phyloP scores from a whole-genome alignment of 1,140 invertebrate species.

The Drosophila quadrilineata region DNA sequence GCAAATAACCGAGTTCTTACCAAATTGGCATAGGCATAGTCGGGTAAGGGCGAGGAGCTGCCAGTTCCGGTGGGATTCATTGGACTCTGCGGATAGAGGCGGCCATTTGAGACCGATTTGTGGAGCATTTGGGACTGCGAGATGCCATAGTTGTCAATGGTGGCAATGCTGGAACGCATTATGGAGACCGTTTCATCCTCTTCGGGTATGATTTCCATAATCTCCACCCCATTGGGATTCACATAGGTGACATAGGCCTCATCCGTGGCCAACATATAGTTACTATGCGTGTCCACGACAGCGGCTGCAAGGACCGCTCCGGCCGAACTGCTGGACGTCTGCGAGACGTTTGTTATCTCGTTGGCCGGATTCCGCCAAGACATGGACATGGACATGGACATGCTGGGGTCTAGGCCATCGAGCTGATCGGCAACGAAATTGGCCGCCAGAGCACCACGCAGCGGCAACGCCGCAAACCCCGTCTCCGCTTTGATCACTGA shows the following conservation, averaged over 20 bases:
- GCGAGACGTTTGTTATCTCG: constrained; percentile 15
- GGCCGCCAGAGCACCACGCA: constrained; percentile 53
- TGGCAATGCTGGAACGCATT: constrained; percentile 73
- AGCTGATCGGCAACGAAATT: constrained; percentile 70
- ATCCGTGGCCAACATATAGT: constrained; percentile 75
- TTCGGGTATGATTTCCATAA: constrained; percentile 80
- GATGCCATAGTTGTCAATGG: constrained; percentile 72
- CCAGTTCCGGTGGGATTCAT: constrained; percentile 43
- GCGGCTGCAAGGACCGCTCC: constrained; percentile 40
- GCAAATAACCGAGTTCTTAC: constrained; percentile 31
- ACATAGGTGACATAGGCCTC: constrained; percentile 77
- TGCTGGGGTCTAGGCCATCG: constrained; percentile 66
- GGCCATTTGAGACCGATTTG: constrained; percentile 65
- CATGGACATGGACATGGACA: constrained; percentile 33
- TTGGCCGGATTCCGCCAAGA: constrained; percentile 60
- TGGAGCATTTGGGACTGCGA: constrained; percentile 55
- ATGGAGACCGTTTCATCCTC: constrained; percentile 76
- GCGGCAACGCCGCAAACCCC: constrained; percentile 54
- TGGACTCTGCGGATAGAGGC: constrained; percentile 35
- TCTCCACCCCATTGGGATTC: constrained; percentile 80
- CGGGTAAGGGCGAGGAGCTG: constrained; percentile 51
- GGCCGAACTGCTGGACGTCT: constrained; percentile 19
- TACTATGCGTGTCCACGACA: constrained; percentile 67
- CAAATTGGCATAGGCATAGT: constrained; percentile 55
- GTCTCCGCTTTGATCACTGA: constrained; percentile 75